Evolutionary conservation across 2,113 vertebrate species (phyloP).

Genomic region (Prunella himalayana): DNA sequence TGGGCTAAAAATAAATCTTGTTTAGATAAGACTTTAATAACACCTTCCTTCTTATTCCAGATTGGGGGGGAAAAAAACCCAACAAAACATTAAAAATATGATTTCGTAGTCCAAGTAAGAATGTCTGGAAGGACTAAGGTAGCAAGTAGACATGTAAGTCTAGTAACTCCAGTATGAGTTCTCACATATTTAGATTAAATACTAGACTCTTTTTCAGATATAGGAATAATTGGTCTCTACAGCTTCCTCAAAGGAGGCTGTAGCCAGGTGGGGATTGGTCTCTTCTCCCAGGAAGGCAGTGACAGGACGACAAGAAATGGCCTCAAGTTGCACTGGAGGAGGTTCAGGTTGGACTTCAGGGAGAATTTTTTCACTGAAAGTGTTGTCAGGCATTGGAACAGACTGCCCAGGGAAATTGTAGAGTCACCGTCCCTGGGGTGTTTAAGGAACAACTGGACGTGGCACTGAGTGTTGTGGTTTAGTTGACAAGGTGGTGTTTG

Average conservation of each 20-base stretch:
- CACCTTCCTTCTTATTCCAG: not conserved
- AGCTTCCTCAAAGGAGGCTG: not conserved
- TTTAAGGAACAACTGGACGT: rapidly evolving
- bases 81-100: not conserved
- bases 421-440: rapidly evolving
- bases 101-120: not conserved
- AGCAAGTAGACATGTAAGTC: not conserved
- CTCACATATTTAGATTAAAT: not conserved
- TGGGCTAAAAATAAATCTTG: not conserved
- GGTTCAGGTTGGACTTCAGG: not conserved
- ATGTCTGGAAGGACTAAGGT: not conserved
- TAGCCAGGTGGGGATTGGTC: not conserved
- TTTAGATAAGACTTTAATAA: not conserved
- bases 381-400: not conserved
- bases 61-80: not conserved
- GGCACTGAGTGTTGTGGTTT: rapidly evolving
- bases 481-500: not conserved
- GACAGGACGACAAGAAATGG: not conserved
- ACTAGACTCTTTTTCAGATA: not conserved
- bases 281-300: not conserved
- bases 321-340: not conserved
- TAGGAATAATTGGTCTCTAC: not conserved
- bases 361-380: not conserved
- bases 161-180: not conserved
- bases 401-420: not conserved